Conservation (phyloP, 2,888 invertebrate genomes). For the Melipona beecheii region DNA sequence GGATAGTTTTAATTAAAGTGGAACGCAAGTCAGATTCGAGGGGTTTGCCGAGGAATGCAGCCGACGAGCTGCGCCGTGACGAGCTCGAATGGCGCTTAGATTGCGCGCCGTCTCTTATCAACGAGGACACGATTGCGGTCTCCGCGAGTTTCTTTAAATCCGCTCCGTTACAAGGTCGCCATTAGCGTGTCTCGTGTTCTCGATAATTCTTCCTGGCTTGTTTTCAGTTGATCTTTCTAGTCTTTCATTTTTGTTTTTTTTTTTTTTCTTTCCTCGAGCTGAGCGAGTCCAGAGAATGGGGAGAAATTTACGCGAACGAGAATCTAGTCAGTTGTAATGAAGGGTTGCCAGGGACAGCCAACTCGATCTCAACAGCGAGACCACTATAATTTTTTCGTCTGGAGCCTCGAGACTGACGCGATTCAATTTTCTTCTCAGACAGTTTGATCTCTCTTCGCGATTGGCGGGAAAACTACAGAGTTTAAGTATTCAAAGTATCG, state of each 20-base stretch:
- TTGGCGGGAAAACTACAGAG: background rate
- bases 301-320: background rate
- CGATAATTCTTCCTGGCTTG: constrained; percentile 14
- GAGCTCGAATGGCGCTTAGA: constrained; percentile 52
- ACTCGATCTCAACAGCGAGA: constrained; percentile 6
- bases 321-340: constrained; percentile 49
- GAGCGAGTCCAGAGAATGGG: background rate
- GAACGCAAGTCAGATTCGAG: constrained; percentile 42
- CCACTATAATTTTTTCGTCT: constrained; percentile 54
- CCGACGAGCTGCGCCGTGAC: background rate
- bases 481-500: too few species aligned
- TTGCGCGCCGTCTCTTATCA: constrained; percentile 55
- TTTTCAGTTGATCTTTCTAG: background rate
- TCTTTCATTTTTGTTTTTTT: too few species aligned
- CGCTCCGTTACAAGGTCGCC: constrained; percentile 37
- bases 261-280: background rate
- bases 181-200: constrained; percentile 14
- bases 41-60: constrained; percentile 14
- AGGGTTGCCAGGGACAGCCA: constrained; percentile 28
- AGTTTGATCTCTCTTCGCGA: background rate
- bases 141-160: constrained; percentile 38
- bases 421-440: background rate
- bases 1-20: constrained; percentile 43
- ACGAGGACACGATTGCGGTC: constrained; percentile 41
- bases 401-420: background rate